phyloP scores from a whole-genome alignment of 2,797 vertebrate species.

The Percopsis omiscomaycus region DNA sequence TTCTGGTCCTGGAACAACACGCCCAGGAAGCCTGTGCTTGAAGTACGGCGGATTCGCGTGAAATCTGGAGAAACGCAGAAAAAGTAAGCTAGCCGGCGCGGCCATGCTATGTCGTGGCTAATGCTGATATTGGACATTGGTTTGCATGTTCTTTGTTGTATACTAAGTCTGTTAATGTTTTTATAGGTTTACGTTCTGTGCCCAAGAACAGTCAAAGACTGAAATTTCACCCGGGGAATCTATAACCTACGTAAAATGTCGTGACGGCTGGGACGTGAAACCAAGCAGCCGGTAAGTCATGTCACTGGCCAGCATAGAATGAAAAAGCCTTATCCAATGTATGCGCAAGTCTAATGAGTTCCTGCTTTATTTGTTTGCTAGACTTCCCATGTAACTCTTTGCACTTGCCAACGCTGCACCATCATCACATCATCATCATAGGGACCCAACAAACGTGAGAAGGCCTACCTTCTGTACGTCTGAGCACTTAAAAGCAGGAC shows the following conservation, averaged over 20 bases:
- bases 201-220: slow-evolving; percentile 73
- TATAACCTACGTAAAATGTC: slow-evolving; percentile 86
- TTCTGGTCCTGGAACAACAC: slow-evolving; percentile 67
- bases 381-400: slow-evolving; percentile 67
- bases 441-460: slow-evolving; percentile 54
- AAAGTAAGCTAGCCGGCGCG: slow-evolving; percentile 77
- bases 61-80: slow-evolving; percentile 92
- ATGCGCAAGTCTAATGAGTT: neutral
- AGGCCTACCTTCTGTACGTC: slow-evolving; percentile 44
- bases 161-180: neutral
- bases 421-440: slow-evolving; percentile 51
- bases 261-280: slow-evolving; percentile 87
- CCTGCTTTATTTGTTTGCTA: slow-evolving; percentile 33
- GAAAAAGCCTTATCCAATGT: too few species aligned
- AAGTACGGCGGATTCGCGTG: slow-evolving; percentile 87
- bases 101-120: accelerated
- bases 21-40: slow-evolving; percentile 68
- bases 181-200: slow-evolving; percentile 87
- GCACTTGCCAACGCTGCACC: slow-evolving; percentile 44
- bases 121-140: neutral
- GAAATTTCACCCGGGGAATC: slow-evolving; percentile 85
- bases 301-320: neutral
- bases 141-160: neutral
- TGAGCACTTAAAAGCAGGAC: slow-evolving; percentile 66
- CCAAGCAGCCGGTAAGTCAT: slow-evolving; percentile 81